Evolutionary conservation across 2,797 vertebrate genomes (phyloP), one percentile per base, ranked within the genome.

Genomic region (Prionace glauca): DNA sequence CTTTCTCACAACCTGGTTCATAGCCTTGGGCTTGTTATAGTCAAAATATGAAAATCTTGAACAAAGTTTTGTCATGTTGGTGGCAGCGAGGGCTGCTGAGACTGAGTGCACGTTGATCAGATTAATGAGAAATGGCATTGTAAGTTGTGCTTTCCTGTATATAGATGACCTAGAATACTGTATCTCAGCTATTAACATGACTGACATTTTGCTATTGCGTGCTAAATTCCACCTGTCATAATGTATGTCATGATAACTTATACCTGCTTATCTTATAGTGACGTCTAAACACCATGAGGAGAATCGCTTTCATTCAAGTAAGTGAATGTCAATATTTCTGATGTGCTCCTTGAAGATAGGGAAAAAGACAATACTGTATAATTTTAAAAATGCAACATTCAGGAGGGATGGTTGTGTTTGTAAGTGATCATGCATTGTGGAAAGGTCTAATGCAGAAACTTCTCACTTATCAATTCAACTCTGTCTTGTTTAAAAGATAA

Each of bases 291-390:
- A 94, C 71, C 93, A 74, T 50, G 93, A 94, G 69, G 93, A 94
- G 71, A 94, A 94, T 20, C 93, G 93, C 5, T 74, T 50, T 94
- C 93, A 94, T 45, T 94, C 93, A 71, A 94, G 93, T 94, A 94
- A 94, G 93, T 94, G 56, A 62, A 90, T 62, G 93, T 22, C 36
- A 50, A 1, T 74, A 5, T 24, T 62, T 69, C 65, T 90, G 62
- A 65, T 20, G 41, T 69, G 2, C 20, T 69, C 65, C 0, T 9
- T 90, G 87, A 90, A 90, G 87, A 69, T n/a, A 41, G n/a, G 14
- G 65, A 69, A 69, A 41, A 69, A 50, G 45, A 24, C 65, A 65
- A 18, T 50, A 65, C 24, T 69, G 65, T 11, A 41, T 88, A 29
- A 32, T 88, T 88, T 60, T 14, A 88, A 32, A 10, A 60, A 2